Percentiles rank a stretch among this genome's conserved stretches.
Evolutionary conservation across 2,888 invertebrate genomes (phyloP).

Genomic region (Coelogynopora nodosa): DNA sequence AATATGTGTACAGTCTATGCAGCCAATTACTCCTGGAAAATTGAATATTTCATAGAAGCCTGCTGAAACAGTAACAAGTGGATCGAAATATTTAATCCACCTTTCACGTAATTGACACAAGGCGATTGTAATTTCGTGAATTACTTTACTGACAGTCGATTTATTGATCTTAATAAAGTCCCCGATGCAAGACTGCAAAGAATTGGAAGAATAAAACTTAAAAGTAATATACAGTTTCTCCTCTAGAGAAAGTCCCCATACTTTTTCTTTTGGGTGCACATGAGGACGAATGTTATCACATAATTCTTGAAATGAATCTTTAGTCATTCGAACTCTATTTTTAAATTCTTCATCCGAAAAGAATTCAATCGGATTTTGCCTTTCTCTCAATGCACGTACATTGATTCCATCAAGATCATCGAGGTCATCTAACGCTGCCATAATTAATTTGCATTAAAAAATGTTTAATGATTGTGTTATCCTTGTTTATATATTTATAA

Average conservation of each 20-base stretch:
- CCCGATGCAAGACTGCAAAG: neutral
- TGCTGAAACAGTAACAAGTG: neutral
- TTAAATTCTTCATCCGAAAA: neutral
- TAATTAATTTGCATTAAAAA: neutral
- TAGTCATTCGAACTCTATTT: neutral
- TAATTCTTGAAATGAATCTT: neutral
- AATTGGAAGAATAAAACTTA: neutral
- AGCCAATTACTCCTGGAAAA: conserved; percentile 15
- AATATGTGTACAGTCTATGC: conserved; percentile 19
- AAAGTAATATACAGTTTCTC: conserved; percentile 10
- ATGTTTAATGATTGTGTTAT: neutral
- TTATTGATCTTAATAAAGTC: conserved; percentile 7
- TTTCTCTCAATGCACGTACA: neutral
- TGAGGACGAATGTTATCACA: neutral
- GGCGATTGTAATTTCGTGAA: conserved; percentile 15
- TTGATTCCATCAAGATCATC: neutral
- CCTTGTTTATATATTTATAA: neutral
- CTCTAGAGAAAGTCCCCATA: conserved; percentile 5
- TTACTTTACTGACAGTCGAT: conserved; percentile 24
- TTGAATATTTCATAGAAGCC: conserved; percentile 13
- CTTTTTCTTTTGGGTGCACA: conserved; percentile 10
- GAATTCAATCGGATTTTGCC: neutral
- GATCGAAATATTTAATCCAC: conserved; percentile 29
- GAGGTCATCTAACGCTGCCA: neutral
- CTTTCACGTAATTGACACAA: neutral